Conservation (phyloP, 2,797 vertebrate species). For the Sebastes minor region DNA sequence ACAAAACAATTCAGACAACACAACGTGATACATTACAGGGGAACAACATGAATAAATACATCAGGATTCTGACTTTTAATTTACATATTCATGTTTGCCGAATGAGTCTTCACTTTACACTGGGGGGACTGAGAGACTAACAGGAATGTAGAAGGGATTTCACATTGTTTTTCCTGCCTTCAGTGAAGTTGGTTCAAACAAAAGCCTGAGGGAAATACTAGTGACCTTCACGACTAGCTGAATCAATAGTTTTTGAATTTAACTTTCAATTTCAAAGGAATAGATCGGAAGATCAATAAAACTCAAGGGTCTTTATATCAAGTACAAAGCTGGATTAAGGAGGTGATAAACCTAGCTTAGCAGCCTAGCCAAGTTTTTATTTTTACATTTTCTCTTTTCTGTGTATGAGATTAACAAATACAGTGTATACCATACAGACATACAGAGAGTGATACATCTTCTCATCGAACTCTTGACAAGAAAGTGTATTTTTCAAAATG, state of each 20-base stretch:
- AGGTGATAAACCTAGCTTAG: background rate
- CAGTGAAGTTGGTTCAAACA: constrained; percentile 2
- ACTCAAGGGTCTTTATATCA: background rate
- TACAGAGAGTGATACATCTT: background rate
- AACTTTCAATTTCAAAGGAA: background rate
- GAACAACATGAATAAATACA: constrained; percentile 9
- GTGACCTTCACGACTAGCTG: constrained; percentile 2
- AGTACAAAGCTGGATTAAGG: background rate
- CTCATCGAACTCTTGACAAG: background rate
- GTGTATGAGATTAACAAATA: background rate
- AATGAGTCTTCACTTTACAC: constrained; percentile 11
- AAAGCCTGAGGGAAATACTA: background rate
- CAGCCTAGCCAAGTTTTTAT: background rate
- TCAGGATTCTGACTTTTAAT: constrained; percentile 25
- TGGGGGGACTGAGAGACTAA: background rate
- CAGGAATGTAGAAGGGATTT: constrained; percentile 15
- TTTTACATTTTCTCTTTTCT: background rate
- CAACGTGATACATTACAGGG: background rate
- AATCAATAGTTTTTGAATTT: constrained; percentile 3
- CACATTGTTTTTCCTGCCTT: constrained; percentile 6
- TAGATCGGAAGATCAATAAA: background rate
- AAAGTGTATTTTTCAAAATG: background rate
- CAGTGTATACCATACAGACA: background rate
- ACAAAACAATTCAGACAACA: constrained; percentile 16
- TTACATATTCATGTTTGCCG: constrained; percentile 38